Conservation (phyloP, 2,888 invertebrate genomes). For the Polydrusus pterygomalis region DNA sequence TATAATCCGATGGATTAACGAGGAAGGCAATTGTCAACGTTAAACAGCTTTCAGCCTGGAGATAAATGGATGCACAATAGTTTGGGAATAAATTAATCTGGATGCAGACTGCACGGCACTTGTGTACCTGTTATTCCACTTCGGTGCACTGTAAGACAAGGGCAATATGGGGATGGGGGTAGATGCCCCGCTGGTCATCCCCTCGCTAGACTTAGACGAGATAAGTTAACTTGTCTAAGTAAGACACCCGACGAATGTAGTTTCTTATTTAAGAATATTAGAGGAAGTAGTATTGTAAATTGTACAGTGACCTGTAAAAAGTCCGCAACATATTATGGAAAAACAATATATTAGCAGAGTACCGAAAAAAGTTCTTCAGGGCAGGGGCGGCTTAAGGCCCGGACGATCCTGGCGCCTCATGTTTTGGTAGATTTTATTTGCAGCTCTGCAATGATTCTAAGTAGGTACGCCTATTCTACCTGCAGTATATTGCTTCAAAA, state of each 20-base stretch:
- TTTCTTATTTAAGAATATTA: too few species aligned
- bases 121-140: constrained; percentile 64
- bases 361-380: too few species aligned
- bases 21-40: constrained; percentile 61
- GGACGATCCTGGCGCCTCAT: too few species aligned
- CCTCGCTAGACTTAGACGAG: constrained; percentile 30
- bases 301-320: too few species aligned
- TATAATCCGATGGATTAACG: constrained; percentile 55
- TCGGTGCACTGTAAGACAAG: constrained; percentile 55
- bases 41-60: constrained; percentile 61
- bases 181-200: constrained; percentile 34
- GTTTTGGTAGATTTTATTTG: too few species aligned
- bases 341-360: too few species aligned
- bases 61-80: constrained; percentile 61
- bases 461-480: too few species aligned
- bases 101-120: constrained; percentile 60
- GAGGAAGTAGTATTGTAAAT: too few species aligned
- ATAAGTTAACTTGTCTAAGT: constrained; percentile 26
- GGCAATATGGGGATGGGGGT: background rate
- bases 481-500: too few species aligned
- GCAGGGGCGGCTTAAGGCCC: too few species aligned
- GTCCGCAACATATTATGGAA: too few species aligned
- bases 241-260: background rate
- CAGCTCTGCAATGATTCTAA: too few species aligned
- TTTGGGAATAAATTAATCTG: constrained; percentile 65